Base-by-base conservation (phyloP, 1,140 invertebrate genomes). In the Adelges cooleyi region DNA sequence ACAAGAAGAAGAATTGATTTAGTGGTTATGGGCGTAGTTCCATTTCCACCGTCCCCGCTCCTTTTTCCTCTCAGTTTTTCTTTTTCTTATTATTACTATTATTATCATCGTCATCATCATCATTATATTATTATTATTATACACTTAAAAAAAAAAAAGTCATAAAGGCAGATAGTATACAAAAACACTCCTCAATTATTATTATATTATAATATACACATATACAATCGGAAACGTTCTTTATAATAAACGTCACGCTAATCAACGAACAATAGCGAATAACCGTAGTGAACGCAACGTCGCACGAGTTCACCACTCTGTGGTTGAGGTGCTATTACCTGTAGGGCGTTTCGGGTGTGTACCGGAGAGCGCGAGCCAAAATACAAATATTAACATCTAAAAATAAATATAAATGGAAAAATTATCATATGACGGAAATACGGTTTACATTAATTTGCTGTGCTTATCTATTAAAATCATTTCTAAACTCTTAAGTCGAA, bases 11-110 rank as follows among this genome's bases (percentile, higher is more conserved):
- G 56, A 48, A 62, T 62, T 48, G 56, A 62, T 62, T 62, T 62
- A 62, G 42, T 33, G 56, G 42, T 46, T 62, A 62, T 62, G 56
- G 56, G 56, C 56, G 56, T 62, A 62, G 56, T 62, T 48, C 56
- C 56, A 48, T 62, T 62, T 62, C 56, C 11, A n/a, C 29, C 56
- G 56, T 29, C 40, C 25, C 17, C 25, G 13, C 10, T 5, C 23
- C 54, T 38, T 13, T 27, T 25, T 5, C 53, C 51, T 4, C 23
- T 5, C 27, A 11, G 22, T 59, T 42, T 27, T 36, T 27, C 38
- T 51, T 17, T n/a, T 46, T 44, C 38, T 25, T 44, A 17, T 44
- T 59, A 8, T 27, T 59, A 13, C 18, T 33, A 29, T 40, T 44
- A 44, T 59, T 25, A 18, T 44, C 2, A 18, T 22, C 2, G 11